Conservation (phyloP, 2,888 invertebrate genomes). For the Pherbina coryleti region DNA sequence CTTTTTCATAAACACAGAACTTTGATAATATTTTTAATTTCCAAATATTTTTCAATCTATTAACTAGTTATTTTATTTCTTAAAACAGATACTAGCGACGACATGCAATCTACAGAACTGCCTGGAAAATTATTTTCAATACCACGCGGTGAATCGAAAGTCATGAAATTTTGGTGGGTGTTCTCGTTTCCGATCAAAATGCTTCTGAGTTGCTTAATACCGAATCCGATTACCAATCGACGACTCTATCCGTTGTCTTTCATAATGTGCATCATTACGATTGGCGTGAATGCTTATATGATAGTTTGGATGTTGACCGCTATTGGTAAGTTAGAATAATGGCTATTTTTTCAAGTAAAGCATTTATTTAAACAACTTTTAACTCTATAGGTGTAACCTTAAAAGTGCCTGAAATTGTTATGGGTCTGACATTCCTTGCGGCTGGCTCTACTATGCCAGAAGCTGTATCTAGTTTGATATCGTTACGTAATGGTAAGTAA, state of each 20-base stretch:
- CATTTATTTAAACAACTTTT: background rate
- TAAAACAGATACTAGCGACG: slow-evolving; percentile 58
- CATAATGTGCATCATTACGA: slow-evolving; percentile 87
- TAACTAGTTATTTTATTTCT: background rate
- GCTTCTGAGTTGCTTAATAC: slow-evolving; percentile 77
- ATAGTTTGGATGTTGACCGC: slow-evolving; percentile 94
- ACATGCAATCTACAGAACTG: slow-evolving; percentile 47
- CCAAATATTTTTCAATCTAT: background rate
- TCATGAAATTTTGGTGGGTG: slow-evolving; percentile 74
- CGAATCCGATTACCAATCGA: slow-evolving; percentile 75
- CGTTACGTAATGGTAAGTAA: slow-evolving; percentile 83
- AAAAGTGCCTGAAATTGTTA: slow-evolving; percentile 86
- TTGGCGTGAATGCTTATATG: slow-evolving; percentile 86
- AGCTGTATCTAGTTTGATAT: slow-evolving; percentile 83
- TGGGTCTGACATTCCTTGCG: slow-evolving; percentile 92
- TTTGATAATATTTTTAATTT: background rate
- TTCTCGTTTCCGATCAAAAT: slow-evolving; percentile 81
- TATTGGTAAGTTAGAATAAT: slow-evolving; percentile 74
- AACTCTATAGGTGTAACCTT: slow-evolving; percentile 77
- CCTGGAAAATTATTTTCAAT: slow-evolving; percentile 69
- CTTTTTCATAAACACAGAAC: too few species aligned
- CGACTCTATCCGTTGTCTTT: slow-evolving; percentile 83
- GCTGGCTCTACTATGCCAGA: slow-evolving; percentile 92
- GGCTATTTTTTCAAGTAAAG: background rate
- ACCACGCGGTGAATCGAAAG: slow-evolving; percentile 63